phyloP scores from a whole-genome alignment of 2,888 invertebrate species.

The Sinhomidia bicolor region DNA sequence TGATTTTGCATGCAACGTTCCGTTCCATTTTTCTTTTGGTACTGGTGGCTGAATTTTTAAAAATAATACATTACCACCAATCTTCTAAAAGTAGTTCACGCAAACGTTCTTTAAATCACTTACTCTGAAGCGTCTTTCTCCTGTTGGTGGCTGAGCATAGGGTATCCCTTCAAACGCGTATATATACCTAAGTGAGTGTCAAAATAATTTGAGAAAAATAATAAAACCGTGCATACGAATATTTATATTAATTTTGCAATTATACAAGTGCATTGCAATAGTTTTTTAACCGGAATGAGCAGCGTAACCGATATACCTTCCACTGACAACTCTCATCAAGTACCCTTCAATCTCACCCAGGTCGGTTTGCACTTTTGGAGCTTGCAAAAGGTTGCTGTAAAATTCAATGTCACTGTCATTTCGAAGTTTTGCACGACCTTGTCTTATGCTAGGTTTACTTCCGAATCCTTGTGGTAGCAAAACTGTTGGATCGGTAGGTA shows the following conservation, averaged over 20 bases:
- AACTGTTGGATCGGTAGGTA: constrained; percentile 67
- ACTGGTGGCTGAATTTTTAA: constrained; percentile 67
- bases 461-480: constrained; percentile 64
- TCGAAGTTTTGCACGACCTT: constrained; percentile 53
- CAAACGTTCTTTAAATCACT: neutral
- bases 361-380: constrained; percentile 46
- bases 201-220: no score
- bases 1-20: constrained; percentile 61
- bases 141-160: constrained; percentile 75
- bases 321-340: constrained; percentile 69
- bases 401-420: constrained; percentile 52
- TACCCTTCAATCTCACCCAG: constrained; percentile 72
- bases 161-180: constrained; percentile 77
- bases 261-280: no score
- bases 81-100: neutral
- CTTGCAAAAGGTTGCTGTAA: neutral
- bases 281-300: no score
- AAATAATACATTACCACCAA: no score
- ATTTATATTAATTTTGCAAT: no score
- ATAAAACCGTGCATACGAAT: no score
- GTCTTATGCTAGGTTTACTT: constrained; percentile 69
- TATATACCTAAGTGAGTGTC: no score
- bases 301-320: no score
- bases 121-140: constrained; percentile 74
- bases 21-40: constrained; percentile 72